Evolutionary conservation across 2,888 invertebrate species (phyloP), one percentile per base, ranked within the genome.

Genomic region (Slavum lentiscoides): DNA sequence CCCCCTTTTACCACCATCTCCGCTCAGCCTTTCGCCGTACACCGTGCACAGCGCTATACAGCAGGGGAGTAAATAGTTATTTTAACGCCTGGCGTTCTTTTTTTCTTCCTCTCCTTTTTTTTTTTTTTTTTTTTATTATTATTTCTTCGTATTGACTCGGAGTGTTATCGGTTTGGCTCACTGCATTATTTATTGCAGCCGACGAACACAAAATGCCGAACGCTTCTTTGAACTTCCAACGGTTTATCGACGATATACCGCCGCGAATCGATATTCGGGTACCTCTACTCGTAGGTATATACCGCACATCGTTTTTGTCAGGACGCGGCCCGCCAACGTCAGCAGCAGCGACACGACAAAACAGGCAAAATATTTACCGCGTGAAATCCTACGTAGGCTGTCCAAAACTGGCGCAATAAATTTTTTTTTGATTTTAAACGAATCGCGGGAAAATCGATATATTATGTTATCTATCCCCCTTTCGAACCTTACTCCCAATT

Each of bases 171-270:
- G 55, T 67, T 30, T 53, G 30, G 11, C 67, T 58, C 13, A 43
- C 49, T 49, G 49, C 39, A 37, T 74, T 69, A 69, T 69, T 43
- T 69, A 69, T 68, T 76, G n/a, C 23, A 17, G 23, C 67, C 15
- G 15, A 74, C 30, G 30, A 30, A 4, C 30, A 30, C 62, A 23
- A 30, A 49, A 74, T 53, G 53, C 53, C 53, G 30, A 62, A 53
- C 62, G 30, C 62, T 30, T 53, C 53, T 49, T 62, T n/a, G n/a
- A 53, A 49, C 64, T 49, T 13, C n/a, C 37, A 30, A 21, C 37
- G 30, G 30, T 74, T 64, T 74, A 74, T 74, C 74, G 30, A 5
- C 37, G 64, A 74, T 4, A 30, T 30, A 4, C 30, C 30, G 30
- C 30, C 2, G 30, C 30, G 30, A 30, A 30, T 30, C 30, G 30